phyloP scores from a whole-genome alignment of 2,113 vertebrate genomes.

The Carettochelys insculpta region DNA sequence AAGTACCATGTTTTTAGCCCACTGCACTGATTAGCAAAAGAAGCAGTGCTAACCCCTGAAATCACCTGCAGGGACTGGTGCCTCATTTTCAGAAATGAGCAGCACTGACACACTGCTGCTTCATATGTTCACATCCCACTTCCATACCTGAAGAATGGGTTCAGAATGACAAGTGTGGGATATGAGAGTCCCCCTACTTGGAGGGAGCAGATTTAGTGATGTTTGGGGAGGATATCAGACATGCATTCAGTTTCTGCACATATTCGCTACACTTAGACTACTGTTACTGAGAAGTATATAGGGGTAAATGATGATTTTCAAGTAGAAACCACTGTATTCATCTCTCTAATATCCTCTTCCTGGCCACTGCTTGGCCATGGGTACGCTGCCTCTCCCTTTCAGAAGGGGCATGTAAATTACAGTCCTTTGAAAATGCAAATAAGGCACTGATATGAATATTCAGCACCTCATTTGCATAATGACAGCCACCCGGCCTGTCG shows the following conservation, averaged over 20 bases:
- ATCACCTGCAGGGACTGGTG: neutral
- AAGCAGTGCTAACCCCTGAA: neutral
- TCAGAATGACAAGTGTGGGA: neutral
- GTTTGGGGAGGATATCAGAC: neutral
- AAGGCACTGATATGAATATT: too few relatives aligned
- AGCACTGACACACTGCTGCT: neutral
- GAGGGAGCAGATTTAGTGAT: neutral
- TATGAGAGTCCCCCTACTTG: neutral
- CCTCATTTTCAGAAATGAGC: neutral
- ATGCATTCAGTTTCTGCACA: neutral
- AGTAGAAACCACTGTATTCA: neutral
- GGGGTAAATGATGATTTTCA: neutral
- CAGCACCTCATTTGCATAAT: too few relatives aligned
- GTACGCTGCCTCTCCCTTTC: too few relatives aligned
- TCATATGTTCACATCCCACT: neutral
- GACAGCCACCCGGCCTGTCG: too few relatives aligned
- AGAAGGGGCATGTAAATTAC: too few relatives aligned
- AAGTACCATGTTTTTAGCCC: neutral
- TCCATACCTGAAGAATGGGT: neutral
- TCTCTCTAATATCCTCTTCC: neutral
- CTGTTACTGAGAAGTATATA: neutral
- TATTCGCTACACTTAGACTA: neutral
- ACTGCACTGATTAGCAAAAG: neutral
- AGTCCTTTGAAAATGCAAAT: too few relatives aligned
- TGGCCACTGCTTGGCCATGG: neutral